Conservation (phyloP, 2,797 vertebrate genomes). For the Kryptopterus vitreolus region DNA sequence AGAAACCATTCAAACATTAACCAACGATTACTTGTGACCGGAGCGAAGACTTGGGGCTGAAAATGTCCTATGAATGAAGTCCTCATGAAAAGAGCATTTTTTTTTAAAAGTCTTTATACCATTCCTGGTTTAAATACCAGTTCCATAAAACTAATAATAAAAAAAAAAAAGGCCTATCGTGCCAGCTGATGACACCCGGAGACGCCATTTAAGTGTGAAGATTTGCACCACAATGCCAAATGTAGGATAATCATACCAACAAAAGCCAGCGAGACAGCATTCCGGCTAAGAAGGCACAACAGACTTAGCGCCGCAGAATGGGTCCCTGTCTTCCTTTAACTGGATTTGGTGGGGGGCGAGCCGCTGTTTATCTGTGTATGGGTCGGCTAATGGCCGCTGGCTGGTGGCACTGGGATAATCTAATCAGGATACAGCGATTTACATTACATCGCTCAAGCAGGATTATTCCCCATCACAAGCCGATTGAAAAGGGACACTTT, state of each 20-base stretch:
- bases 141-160: background rate
- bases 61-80: background rate
- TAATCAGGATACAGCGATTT: constrained; percentile 78
- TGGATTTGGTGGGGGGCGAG: constrained; percentile 58
- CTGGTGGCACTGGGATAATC: constrained; percentile 64
- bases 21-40: constrained; percentile 10
- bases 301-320: constrained; percentile 48
- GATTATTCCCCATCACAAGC: constrained; percentile 73
- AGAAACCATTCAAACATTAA: constrained; percentile 18
- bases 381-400: constrained; percentile 56
- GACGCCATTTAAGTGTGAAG: constrained; percentile 25
- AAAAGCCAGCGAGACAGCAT: constrained; percentile 39
- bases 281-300: constrained; percentile 22
- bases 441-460: constrained; percentile 73
- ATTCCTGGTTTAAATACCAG: background rate
- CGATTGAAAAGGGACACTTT: constrained; percentile 73
- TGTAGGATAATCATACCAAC: constrained; percentile 52
- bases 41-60: constrained; percentile 53
- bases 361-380: constrained; percentile 59
- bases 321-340: constrained; percentile 57
- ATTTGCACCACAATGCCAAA: constrained; percentile 41
- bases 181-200: background rate
- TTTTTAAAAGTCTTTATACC: background rate
- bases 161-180: background rate
- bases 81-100: background rate